A percentile compares a stretch with the other conserved stretches of the same genome.
Conservation (phyloP, 2,888 invertebrate species). For the Pycnomerus fuliginosus region DNA sequence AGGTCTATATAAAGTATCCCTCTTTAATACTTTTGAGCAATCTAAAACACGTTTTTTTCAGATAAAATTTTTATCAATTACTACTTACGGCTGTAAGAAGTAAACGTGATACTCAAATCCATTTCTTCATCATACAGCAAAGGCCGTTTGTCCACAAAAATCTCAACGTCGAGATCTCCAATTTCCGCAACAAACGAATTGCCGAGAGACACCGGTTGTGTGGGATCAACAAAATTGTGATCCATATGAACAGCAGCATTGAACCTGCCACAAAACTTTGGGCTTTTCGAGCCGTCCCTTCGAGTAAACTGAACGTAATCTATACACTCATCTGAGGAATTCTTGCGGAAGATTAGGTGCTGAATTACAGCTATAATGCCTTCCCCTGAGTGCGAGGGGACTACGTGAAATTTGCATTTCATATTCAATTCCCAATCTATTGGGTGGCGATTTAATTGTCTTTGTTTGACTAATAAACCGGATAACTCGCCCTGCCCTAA, state of each 20-base stretch:
- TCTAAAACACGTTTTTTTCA: slow-evolving; percentile 8
- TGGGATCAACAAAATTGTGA: slow-evolving; percentile 30
- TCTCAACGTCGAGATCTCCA: slow-evolving; percentile 51
- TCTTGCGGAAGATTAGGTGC: slow-evolving; percentile 51
- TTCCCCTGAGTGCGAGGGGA: slow-evolving; percentile 29
- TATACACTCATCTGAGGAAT: slow-evolving; percentile 50
- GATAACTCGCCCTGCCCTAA: slow-evolving; percentile 36
- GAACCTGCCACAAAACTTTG: slow-evolving; percentile 47
- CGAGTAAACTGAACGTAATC: slow-evolving; percentile 54
- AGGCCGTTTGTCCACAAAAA: slow-evolving; percentile 48
- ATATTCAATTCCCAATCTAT: slow-evolving; percentile 38
- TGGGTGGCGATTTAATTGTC: slow-evolving; percentile 34
- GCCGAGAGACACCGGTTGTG: slow-evolving; percentile 22
- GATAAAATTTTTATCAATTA: background rate
- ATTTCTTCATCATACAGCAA: slow-evolving; percentile 39
- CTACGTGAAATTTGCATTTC: slow-evolving; percentile 46
- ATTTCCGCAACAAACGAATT: slow-evolving; percentile 39
- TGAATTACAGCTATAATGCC: slow-evolving; percentile 58
- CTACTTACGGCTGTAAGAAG: slow-evolving; percentile 51
- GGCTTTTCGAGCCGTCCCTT: slow-evolving; percentile 39
- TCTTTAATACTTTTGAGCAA: slow-evolving; percentile 37
- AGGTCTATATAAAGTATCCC: slow-evolving; percentile 30
- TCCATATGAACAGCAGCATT: slow-evolving; percentile 40
- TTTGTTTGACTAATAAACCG: slow-evolving; percentile 40
- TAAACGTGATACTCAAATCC: slow-evolving; percentile 54